Evolutionary conservation across 64 coral and sea anemone genomes (phyloP).

Genomic region (Stichodactyla helianthus): DNA sequence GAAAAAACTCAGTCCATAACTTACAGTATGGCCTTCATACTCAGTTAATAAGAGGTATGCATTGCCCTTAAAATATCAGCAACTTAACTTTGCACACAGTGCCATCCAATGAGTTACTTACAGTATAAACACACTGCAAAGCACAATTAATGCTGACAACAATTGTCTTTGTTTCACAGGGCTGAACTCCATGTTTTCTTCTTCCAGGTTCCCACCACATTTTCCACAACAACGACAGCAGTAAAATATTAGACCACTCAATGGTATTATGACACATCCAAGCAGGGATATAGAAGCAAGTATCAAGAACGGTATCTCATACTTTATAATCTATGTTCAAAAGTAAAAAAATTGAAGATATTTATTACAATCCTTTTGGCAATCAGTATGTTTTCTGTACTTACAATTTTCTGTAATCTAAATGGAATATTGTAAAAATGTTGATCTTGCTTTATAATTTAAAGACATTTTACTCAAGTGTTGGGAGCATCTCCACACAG

Average conservation of each 20-base stretch:
- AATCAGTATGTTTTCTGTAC: neutral
- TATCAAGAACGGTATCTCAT: conserved; percentile 20
- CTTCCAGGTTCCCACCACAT: conserved; percentile 47
- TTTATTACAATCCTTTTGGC: neutral
- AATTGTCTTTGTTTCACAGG: conserved; percentile 37
- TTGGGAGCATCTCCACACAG: no score
- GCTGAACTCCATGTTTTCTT: conserved; percentile 58
- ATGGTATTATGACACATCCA: conserved; percentile 30
- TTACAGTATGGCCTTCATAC: no score
- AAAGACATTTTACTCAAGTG: no score
- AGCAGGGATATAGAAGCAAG: conserved; percentile 41
- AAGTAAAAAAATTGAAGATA: neutral
- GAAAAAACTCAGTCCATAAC: no score
- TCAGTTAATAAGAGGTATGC: no score
- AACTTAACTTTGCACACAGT: no score
- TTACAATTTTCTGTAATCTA: no score
- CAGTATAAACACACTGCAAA: conserved; percentile 50
- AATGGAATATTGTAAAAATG: no score
- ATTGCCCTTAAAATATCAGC: no score
- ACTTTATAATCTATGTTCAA: neutral
- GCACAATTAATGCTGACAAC: conserved; percentile 30
- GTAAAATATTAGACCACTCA: conserved; percentile 52
- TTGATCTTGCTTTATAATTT: no score
- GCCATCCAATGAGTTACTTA: conserved; percentile 5
- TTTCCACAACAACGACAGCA: conserved; percentile 48